A percentile compares a stretch with the other conserved stretches of the same genome.
phyloP scores from a whole-genome alignment of 2,113 vertebrate species.

The Oncorhynchus gorbuscha region DNA sequence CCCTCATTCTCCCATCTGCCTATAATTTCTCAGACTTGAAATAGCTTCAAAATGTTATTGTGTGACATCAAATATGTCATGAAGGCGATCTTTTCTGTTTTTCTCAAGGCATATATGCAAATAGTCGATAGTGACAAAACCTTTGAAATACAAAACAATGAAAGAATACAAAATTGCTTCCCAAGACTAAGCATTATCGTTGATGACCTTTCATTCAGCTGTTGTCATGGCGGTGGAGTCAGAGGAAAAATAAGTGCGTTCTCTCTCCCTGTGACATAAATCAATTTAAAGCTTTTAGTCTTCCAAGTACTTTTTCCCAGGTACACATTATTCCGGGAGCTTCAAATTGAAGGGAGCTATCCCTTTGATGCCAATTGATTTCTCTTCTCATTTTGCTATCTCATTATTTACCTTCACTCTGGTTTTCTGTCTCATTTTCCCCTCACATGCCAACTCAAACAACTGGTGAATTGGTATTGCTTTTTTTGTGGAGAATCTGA shows the following conservation, averaged over 20 bases:
- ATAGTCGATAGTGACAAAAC: constrained; percentile 13
- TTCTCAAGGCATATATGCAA: constrained; percentile 21
- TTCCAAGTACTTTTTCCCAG: neutral
- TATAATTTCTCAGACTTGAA: constrained; percentile 47
- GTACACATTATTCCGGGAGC: constrained; percentile 24
- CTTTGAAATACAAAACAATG: constrained; percentile 6
- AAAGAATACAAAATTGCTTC: constrained; percentile 31
- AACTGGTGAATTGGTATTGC: too few relatives aligned
- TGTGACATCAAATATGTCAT: constrained; percentile 16
- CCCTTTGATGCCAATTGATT: constrained; percentile 15
- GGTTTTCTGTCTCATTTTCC: too few relatives aligned
- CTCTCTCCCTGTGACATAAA: constrained; percentile 15
- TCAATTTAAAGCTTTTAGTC: constrained; percentile 25
- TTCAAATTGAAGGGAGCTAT: constrained; percentile 17
- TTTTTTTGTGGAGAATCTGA: too few relatives aligned
- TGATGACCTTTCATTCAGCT: constrained; percentile 30
- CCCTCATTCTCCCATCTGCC: constrained; percentile 1
- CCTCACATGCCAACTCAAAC: too few relatives aligned
- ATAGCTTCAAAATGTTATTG: constrained; percentile 37
- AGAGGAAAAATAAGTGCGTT: neutral
- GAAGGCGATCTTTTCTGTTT: constrained; percentile 10
- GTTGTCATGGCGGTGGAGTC: constrained; percentile 1
- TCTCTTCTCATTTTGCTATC: constrained; percentile 13
- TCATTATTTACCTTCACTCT: constrained; percentile 20
- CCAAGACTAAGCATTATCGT: constrained; percentile 15